Evolutionary conservation across 2,888 invertebrate genomes (phyloP), one percentile per base, ranked within the genome.

Genomic region (Perithous albicinctus): DNA sequence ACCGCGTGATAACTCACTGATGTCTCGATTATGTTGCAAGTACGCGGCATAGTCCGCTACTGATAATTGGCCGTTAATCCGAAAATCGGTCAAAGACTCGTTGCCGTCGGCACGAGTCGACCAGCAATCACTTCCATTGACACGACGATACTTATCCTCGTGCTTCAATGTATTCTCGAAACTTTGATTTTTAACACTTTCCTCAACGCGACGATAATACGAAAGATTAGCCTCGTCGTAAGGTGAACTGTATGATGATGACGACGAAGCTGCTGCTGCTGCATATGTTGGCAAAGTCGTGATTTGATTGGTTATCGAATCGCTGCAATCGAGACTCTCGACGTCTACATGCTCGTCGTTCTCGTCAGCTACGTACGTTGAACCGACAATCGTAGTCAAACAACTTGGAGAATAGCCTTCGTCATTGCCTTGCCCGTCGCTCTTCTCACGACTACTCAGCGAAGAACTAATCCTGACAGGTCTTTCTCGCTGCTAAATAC

Each of bases 381-480:
- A 69, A n/a, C 26, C 54, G 23, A 38, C 70, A 74, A 46, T 67
- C 54, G 72, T 81, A 46, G 78, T 76, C 80, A 75, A 32, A 61
- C 78, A 38, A 67, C 72, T 73, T 35, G 20, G 76, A 56, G 46
- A 48, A 48, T 54, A 75, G 69, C 54, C 78, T 15, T 80, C 84
- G 83, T 86, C 85, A 85, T 86, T 84, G 84, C 82, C 70, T n/a
- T 56, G 73, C 59, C 82, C 82, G 75, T 86, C 84, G 83, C 78
- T 78, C 54, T 66, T 78, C 76, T 56, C 29, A 4, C 54, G 54
- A 15, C 77, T 74, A 35, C 82, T 80, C 63, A 64, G 72, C 77
- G 79, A 67, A 75, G 84, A 82, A 83, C 78, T 83, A 85, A 86
- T 85, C 72, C 83, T 85, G 83, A 82, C 75, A 61, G 66, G 64